These are phyloP conservation scores for Conus betulinus DNA, from an alignment of 1,140 invertebrate species.

Conservation along the genomic window DNA sequence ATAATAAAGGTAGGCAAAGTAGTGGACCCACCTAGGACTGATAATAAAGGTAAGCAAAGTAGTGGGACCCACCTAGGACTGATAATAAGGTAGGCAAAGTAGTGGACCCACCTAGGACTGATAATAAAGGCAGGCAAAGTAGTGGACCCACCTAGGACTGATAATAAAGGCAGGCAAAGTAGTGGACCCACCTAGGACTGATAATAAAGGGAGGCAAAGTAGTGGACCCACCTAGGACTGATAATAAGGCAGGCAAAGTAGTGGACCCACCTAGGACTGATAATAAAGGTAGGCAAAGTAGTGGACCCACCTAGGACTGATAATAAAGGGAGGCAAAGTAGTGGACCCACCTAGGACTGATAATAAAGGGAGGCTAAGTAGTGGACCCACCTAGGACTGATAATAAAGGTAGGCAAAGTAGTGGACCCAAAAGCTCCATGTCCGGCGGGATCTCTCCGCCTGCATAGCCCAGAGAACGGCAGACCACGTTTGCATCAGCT, in stretches of 20 bases:
- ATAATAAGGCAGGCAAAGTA: not conserved
- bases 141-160: not conserved
- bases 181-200: too few species aligned
- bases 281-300: too few species aligned
- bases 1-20: not conserved
- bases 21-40: too few species aligned
- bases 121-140: too few species aligned
- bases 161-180: not conserved
- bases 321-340: not conserved
- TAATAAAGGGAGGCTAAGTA: too few species aligned
- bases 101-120: too few species aligned
- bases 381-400: not conserved
- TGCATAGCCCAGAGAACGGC: slow-evolving; percentile 15
- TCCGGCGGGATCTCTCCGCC: not conserved
- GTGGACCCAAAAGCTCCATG: not conserved
- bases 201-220: too few species aligned
- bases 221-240: not conserved
- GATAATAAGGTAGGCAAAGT: not conserved
- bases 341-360: not conserved
- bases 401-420: not conserved
- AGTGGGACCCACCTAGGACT: not conserved
- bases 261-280: too few species aligned
- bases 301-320: not conserved
- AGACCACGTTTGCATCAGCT: slow-evolving; percentile 4
- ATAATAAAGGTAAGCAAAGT: too few species aligned